Conservation (phyloP, 1,140 invertebrate species). For the Nasonia giraulti region DNA sequence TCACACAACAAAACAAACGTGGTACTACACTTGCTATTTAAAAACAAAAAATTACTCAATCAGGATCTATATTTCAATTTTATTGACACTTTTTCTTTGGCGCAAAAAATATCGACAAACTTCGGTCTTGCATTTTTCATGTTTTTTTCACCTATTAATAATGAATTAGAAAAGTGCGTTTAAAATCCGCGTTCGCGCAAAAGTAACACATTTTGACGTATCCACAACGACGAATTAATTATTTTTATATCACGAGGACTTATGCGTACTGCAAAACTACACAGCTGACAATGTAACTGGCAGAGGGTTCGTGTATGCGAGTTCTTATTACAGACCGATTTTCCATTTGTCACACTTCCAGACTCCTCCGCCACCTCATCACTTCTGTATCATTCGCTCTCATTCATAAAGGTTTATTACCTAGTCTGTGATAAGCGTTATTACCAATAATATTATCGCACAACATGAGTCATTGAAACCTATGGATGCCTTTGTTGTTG, state of each 20-base stretch:
- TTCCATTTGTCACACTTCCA: slow-evolving; percentile 15
- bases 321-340: slow-evolving; percentile 17
- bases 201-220: slow-evolving; percentile 42
- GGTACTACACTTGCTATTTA: background rate
- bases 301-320: slow-evolving; percentile 27
- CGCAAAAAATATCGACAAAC: slow-evolving; percentile 53
- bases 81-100: slow-evolving; percentile 54
- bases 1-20: background rate
- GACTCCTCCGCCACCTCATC: background rate
- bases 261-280: slow-evolving; percentile 49
- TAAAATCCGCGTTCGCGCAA: slow-evolving; percentile 29
- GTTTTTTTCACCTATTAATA: slow-evolving; percentile 29
- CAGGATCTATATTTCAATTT: slow-evolving; percentile 51
- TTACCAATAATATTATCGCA: slow-evolving; percentile 44
- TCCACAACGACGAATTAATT: slow-evolving; percentile 50
- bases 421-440: slow-evolving; percentile 46
- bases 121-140: slow-evolving; percentile 39
- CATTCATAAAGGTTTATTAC: slow-evolving; percentile 39
- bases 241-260: slow-evolving; percentile 51
- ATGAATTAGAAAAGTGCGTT: slow-evolving; percentile 42
- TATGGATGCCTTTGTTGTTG: slow-evolving; percentile 13
- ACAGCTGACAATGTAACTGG: slow-evolving; percentile 42
- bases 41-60: background rate
- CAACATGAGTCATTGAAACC: slow-evolving; percentile 20
- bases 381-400: slow-evolving; percentile 10